Base-by-base conservation (phyloP, 2,113 vertebrate species). In the Saguinus imperator region DNA sequence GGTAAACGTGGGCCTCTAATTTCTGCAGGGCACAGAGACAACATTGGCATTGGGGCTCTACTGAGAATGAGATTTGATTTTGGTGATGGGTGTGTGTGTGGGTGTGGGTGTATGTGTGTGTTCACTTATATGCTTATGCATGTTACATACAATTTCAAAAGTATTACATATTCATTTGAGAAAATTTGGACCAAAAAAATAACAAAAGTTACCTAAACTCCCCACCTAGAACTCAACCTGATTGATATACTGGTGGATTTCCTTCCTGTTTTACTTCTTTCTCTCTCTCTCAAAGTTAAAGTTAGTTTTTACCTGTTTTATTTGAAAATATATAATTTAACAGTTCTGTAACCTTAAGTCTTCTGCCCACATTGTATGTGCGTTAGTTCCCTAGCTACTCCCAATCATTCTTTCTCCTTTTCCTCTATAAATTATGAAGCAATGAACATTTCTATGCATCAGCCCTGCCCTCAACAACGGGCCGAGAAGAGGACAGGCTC, bases 401-500 rank as follows among this genome's bases (percentile, higher is more conserved):
- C 12, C 2, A 10, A 16, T 8, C 2, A 52, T 48, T 3, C 35
- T 29, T 35, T 20, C 43, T 25, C 32, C 45, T 81, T 11, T 82
- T 48, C 16, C 17, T 0, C 40, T 13, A 2, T 16, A 37, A n/a
- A 35, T 13, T 29, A 27, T 23, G 16, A 75, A 43, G 40, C 76
- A 10, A 0, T 0, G 52, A 50, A 14, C 37, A 8, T 23, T 43
- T 32, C 10, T 23, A 40, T 9, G 17, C 48, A 23, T 8, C 4
- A 0, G 6, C 8, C 8, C 3, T 1, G n/a, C n/a, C 25, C 6
- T 0, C 3, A 6, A 6, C 0, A 0, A 32, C 8, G 16, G 43
- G 48, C 32, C 1, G 25, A 50, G 64, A 27, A 0, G 1, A 35
- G 66, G 14, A 18, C 6, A 3, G 40, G 57, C 8, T 6, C 40